Percentiles rank a stretch among this genome's conserved stretches.
These are phyloP conservation scores for Oryzias melastigma DNA, from an alignment of 2,113 vertebrate genomes.

Conservation along the genomic window DNA sequence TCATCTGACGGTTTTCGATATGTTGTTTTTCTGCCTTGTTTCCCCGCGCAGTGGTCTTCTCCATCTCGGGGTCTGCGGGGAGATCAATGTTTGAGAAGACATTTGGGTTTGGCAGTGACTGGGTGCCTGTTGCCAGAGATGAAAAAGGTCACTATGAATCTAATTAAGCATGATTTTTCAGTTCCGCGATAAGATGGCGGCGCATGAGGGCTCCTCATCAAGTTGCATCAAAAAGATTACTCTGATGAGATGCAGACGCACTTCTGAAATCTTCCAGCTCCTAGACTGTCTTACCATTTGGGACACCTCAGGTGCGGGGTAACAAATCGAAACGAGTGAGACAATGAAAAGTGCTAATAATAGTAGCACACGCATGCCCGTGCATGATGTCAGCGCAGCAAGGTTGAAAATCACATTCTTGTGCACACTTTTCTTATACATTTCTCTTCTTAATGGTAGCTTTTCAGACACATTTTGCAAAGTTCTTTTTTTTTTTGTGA, in stretches of 20 bases:
- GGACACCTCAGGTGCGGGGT: slow-evolving; percentile 48
- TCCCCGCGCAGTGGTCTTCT: slow-evolving; percentile 55
- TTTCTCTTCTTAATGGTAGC: too few relatives aligned
- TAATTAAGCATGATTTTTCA: slow-evolving; percentile 75
- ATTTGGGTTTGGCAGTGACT: slow-evolving; percentile 61
- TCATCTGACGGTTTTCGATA: slow-evolving; percentile 69
- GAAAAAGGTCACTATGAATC: slow-evolving; percentile 73
- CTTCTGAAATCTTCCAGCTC: slow-evolving; percentile 51
- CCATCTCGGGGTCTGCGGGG: slow-evolving; percentile 54
- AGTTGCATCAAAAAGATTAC: slow-evolving; percentile 53
- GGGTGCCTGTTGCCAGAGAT: slow-evolving; percentile 57
- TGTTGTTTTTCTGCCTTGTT: slow-evolving; percentile 70
- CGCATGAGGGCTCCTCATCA: slow-evolving; percentile 42
- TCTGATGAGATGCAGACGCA: slow-evolving; percentile 55
- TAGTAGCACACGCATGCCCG: slow-evolving; percentile 45
- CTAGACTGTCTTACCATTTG: slow-evolving; percentile 53
- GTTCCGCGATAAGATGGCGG: slow-evolving; percentile 59
- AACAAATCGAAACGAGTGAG: slow-evolving; percentile 64
- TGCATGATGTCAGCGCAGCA: slow-evolving; percentile 6
- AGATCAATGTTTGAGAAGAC: slow-evolving; percentile 74
- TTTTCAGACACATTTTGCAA: too few relatives aligned
- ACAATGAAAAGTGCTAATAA: slow-evolving; percentile 64
- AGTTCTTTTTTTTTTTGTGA: too few relatives aligned
- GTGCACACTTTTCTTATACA: slow-evolving; percentile 3
- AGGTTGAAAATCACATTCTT: slow-evolving; percentile 2